Conservation (phyloP, 2,888 invertebrate genomes). For the Pimpla rufipes region DNA sequence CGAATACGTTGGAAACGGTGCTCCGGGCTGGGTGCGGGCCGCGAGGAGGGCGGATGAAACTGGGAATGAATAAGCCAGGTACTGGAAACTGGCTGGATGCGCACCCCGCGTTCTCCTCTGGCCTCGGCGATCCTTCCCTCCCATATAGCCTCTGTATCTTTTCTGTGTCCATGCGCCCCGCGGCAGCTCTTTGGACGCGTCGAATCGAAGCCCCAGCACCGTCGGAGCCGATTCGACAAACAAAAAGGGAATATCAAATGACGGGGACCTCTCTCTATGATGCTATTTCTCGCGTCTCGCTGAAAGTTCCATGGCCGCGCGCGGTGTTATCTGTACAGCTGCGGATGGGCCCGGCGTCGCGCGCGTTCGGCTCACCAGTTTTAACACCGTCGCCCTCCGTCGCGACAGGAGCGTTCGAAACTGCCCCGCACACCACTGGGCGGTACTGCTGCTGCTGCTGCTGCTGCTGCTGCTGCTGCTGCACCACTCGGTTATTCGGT, state of each 20-base stretch:
- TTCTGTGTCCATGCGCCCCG: no score
- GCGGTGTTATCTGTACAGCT: not conserved
- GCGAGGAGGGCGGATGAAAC: no score
- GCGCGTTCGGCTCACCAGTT: not conserved
- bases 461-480: no score
- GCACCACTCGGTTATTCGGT: constrained; percentile 49
- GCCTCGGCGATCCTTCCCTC: not conserved
- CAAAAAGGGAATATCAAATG: constrained; percentile 60
- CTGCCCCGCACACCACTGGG: not conserved
- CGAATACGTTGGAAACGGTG: not conserved
- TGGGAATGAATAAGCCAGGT: constrained; percentile 24
- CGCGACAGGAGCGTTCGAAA: not conserved
- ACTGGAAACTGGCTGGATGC: not conserved
- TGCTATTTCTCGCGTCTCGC: not conserved
- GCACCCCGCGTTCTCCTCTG: not conserved
- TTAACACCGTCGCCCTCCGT: not conserved
- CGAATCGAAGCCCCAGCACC: constrained; percentile 14
- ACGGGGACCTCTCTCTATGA: constrained; percentile 26
- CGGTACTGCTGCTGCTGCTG: no score
- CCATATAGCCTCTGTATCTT: not conserved
- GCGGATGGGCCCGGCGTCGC: constrained; percentile 4
- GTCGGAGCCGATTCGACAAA: constrained; percentile 43
- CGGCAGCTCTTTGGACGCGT: constrained; percentile 9
- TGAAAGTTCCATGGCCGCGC: not conserved
- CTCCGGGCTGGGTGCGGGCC: not conserved